A percentile compares a stretch with the other conserved stretches of the same genome.
These are phyloP conservation scores for Anas platyrhynchos DNA, from an alignment of 2,113 vertebrate species.

Conservation along the genomic window DNA sequence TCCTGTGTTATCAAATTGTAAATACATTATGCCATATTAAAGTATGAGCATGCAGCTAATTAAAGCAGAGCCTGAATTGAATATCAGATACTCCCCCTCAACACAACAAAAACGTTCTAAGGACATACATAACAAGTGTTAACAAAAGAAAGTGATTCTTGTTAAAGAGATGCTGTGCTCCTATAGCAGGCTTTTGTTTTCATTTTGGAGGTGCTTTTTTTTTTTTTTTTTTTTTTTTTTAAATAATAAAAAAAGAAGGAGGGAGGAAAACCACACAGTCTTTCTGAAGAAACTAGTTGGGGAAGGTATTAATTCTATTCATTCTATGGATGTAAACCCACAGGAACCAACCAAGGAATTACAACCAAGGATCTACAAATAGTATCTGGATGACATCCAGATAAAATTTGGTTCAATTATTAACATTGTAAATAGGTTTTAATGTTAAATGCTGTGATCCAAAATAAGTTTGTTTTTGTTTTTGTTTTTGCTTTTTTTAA, in stretches of 20 bases:
- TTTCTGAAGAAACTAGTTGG: background rate
- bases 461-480: background rate
- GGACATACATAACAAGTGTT: background rate
- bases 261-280: background rate
- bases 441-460: background rate
- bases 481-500: background rate
- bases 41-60: constrained; percentile 43
- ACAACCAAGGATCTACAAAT: background rate
- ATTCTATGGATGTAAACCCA: background rate
- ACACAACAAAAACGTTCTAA: constrained; percentile 36
- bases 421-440: constrained; percentile 21
- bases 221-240: background rate
- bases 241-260: background rate
- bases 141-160: constrained; percentile 26
- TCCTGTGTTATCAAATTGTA: constrained; percentile 66
- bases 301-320: constrained; percentile 5
- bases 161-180: background rate
- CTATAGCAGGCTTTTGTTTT: background rate
- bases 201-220: background rate
- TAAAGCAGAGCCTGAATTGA: constrained; percentile 45
- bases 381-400: background rate
- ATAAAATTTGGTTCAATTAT: constrained; percentile 1
- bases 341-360: background rate
- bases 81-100: constrained; percentile 20
- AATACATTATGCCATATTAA: constrained; percentile 66